Conservation (phyloP, 2,888 invertebrate genomes). For the Nomada flava region DNA sequence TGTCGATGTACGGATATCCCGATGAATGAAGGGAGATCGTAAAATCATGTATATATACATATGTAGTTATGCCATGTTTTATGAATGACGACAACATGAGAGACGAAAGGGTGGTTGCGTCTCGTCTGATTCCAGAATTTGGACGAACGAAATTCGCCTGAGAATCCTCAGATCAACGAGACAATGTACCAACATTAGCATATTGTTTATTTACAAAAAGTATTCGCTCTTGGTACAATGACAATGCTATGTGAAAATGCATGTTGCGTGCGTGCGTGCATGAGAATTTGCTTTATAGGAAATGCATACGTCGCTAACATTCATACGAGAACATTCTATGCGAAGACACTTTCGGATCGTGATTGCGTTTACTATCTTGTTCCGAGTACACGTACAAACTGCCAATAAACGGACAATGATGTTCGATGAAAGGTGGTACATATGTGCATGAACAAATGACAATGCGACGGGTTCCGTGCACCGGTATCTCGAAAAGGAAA, state of each 20-base stretch:
- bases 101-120: not conserved
- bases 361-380: conserved; percentile 11
- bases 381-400: conserved; percentile 15
- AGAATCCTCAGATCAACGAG: conserved; percentile 42
- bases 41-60: not conserved
- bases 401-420: conserved; percentile 16
- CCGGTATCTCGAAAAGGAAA: conserved; percentile 56
- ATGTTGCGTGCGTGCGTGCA: conserved; percentile 61
- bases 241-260: conserved; percentile 65
- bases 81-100: not conserved
- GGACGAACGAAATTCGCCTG: not conserved
- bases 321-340: conserved; percentile 47
- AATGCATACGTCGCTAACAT: conserved; percentile 61
- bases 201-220: conserved; percentile 76
- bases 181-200: conserved; percentile 63
- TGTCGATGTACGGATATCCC: not conserved
- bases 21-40: not conserved
- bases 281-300: conserved; percentile 57
- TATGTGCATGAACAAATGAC: conserved; percentile 45
- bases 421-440: conserved; percentile 6
- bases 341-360: conserved; percentile 38
- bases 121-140: not conserved
- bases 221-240: conserved; percentile 69
- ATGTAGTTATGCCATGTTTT: not conserved
- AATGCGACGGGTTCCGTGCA: conserved; percentile 32